Percentiles rank a stretch among this genome's conserved stretches.
Evolutionary conservation across 2,113 vertebrate genomes (phyloP).

Genomic region (Tretioscincus oriximinensis): DNA sequence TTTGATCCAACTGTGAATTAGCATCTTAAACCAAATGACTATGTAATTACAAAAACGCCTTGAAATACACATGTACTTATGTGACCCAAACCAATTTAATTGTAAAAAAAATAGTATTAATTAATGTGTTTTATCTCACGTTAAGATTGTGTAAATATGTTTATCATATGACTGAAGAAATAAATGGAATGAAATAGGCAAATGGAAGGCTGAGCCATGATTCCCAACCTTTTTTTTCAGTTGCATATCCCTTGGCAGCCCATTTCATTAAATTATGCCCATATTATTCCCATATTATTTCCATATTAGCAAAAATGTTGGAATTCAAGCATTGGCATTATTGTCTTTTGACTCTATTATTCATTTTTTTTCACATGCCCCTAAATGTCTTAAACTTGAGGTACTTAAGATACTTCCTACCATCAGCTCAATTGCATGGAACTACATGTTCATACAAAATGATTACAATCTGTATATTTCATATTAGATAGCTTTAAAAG

Average conservation of each 20-base stretch:
- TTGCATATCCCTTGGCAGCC: too few relatives aligned
- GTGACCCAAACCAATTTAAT: neutral
- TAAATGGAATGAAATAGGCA: neutral
- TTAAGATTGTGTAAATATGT: neutral
- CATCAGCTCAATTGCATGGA: neutral
- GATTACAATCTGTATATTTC: conserved; percentile 14
- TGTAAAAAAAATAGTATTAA: neutral
- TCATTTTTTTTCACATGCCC: too few relatives aligned
- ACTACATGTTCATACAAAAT: neutral
- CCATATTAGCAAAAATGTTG: too few relatives aligned
- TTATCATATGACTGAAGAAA: neutral
- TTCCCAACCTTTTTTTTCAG: too few relatives aligned
- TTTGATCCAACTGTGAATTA: neutral
- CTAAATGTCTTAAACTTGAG: neutral
- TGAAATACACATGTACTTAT: neutral
- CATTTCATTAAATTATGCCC: too few relatives aligned
- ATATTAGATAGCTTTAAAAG: neutral
- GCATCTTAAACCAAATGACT: neutral
- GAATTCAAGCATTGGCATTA: too few relatives aligned
- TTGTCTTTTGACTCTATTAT: too few relatives aligned
- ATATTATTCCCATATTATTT: too few relatives aligned
- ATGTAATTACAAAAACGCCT: neutral
- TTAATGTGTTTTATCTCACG: neutral
- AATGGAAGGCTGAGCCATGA: neutral
- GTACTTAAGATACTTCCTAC: neutral